Conservation (phyloP, 2,113 vertebrate species). For the Labeo rohita region DNA sequence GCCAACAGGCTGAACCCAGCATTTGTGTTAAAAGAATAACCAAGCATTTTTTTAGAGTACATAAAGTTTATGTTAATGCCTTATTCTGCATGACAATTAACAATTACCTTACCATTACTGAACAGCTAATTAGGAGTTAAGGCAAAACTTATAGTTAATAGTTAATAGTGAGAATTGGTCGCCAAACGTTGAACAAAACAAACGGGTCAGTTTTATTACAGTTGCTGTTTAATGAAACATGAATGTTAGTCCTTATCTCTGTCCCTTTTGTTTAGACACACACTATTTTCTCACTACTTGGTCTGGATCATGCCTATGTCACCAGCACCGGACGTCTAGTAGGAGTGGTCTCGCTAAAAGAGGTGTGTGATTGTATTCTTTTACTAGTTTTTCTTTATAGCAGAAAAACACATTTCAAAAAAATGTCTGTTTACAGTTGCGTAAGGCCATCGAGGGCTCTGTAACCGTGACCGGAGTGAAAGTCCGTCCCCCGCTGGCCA, state of each 20-base stretch:
- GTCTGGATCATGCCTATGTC: slow-evolving; percentile 94
- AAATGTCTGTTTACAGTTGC: slow-evolving; percentile 76
- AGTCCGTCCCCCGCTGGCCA: slow-evolving; percentile 93
- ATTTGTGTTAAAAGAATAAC: no score
- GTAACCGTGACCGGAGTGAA: slow-evolving; percentile 94
- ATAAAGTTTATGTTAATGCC: no score
- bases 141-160: neutral
- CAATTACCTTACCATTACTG: no score
- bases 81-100: no score
- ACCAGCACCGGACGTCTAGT: slow-evolving; percentile 96
- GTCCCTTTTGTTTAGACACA: slow-evolving; percentile 82
- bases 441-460: slow-evolving; percentile 96
- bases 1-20: no score
- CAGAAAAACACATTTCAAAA: neutral
- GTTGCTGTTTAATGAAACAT: neutral
- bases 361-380: slow-evolving; percentile 76
- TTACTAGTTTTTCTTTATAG: neutral
- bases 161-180: neutral
- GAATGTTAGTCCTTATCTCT: slow-evolving; percentile 11
- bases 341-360: slow-evolving; percentile 94
- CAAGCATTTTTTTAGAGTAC: no score
- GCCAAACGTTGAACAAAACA: neutral
- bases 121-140: no score
- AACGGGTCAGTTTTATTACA: neutral
- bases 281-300: slow-evolving; percentile 96